Base-by-base conservation (phyloP, 2,797 vertebrate genomes). In the Acipenser oxyrinchus region DNA sequence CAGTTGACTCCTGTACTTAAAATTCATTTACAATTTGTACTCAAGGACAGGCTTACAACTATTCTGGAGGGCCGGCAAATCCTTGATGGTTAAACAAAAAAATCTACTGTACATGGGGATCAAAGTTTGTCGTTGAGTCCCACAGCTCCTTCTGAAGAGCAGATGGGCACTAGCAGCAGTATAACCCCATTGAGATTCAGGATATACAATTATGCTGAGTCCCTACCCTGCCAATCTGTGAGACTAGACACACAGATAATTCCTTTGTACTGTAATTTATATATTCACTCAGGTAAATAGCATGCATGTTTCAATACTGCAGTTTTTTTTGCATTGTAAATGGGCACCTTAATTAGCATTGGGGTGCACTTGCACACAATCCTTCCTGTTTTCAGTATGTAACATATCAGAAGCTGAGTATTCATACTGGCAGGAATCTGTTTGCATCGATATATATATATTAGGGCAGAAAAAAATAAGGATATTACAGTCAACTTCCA, bases 131-230 rank as follows among this genome's bases (percentile, higher is more conserved):
- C 78, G 83, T 86, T 85, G 81, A 82, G 85, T 83, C 81, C 79
- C 83, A 84, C 69, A 70, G 71, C 73, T 75, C 76, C 71, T 74
- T 76, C 84, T 83, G 85, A 75, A 84, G 83, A 90, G 87, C 89
- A 91, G 89, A 89, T 89, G 89, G 90, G 83, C 84, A 84, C 83
- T 82, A 86, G 84, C 85, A 86, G 84, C 80, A 85, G 83, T 76
- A 77, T 79, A 84, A 85, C 83, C 82, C 87, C 81, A 86, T 82
- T 81, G 86, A 89, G 89, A 91, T 86, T 86, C 83, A 81, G 82
- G 76, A 88, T 86, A 84, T 86, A 87, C 86, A 87, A 87, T 87
- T 84, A 82, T 62, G 60, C 60, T 62, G 60, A 62, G 60, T 18
- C 60, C 60, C 60, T 62, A 9, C 86, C 85, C 87, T 89, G 84